Conservation (phyloP, 2,113 vertebrate species). For the Tupaia tana region DNA sequence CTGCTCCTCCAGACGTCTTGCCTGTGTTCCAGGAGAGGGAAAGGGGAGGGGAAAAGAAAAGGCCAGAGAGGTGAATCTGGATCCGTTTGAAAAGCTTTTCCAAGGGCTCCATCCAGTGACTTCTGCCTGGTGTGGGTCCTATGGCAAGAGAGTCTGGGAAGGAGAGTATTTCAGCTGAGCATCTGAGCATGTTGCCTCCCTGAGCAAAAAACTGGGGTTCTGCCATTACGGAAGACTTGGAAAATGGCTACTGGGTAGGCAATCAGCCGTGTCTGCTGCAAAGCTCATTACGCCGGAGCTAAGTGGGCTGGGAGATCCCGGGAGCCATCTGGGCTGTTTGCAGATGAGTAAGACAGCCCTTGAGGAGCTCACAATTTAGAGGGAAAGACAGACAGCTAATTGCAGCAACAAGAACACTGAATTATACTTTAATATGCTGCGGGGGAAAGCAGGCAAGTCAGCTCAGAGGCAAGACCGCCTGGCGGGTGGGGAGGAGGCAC, state of each 20-base stretch:
- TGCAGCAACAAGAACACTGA: slow-evolving; percentile 56
- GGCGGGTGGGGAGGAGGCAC: neutral
- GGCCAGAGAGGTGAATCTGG: neutral
- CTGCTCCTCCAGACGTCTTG: neutral
- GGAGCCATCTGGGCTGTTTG: slow-evolving; percentile 64
- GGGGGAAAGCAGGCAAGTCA: neutral
- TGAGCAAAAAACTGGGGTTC: slow-evolving; percentile 24
- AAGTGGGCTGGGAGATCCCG: slow-evolving; percentile 73
- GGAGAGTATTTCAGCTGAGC: neutral
- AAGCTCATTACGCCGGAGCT: slow-evolving; percentile 71
- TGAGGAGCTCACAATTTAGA: slow-evolving; percentile 61
- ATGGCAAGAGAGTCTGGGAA: slow-evolving; percentile 55
- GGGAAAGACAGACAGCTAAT: slow-evolving; percentile 57
- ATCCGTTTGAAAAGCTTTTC: slow-evolving; percentile 46
- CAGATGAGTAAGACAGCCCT: slow-evolving; percentile 70
- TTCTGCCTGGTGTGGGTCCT: neutral
- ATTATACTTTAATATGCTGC: slow-evolving; percentile 55
- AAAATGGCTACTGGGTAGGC: slow-evolving; percentile 54
- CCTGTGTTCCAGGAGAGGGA: neutral
- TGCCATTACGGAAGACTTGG: slow-evolving; percentile 51
- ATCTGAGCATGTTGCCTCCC: neutral
- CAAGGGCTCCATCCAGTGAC: neutral
- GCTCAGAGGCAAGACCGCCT: neutral
- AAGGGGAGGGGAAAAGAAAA: neutral
- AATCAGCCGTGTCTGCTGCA: slow-evolving; percentile 55